phyloP scores from a whole-genome alignment of 2,888 invertebrate species.

The Hanleya hanleyi region DNA sequence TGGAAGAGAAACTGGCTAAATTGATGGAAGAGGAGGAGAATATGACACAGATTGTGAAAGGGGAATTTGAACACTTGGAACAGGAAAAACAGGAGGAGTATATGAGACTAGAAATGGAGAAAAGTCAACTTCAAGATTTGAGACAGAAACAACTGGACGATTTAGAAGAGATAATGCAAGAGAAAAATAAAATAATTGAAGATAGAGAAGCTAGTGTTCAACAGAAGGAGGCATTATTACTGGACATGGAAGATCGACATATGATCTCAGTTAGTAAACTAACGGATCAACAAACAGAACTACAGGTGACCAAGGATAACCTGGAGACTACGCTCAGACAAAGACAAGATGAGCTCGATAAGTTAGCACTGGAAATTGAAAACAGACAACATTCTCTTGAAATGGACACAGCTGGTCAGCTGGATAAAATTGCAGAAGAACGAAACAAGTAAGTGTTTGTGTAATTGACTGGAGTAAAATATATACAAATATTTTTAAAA shows the following conservation, averaged over 20 bases:
- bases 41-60: neutral
- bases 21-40: constrained; percentile 3
- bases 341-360: neutral
- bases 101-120: constrained; percentile 12
- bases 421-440: too few relatives aligned
- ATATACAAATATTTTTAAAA: too few relatives aligned
- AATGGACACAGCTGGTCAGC: too few relatives aligned
- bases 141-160: constrained; percentile 39
- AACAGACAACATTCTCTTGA: too few relatives aligned
- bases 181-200: constrained; percentile 77
- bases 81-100: constrained; percentile 45
- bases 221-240: constrained; percentile 71
- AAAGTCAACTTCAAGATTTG: neutral
- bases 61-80: constrained; percentile 54
- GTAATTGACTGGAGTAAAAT: too few relatives aligned
- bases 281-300: neutral
- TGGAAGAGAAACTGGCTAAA: neutral
- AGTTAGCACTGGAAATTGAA: neutral
- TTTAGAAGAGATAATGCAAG: constrained; percentile 59
- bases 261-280: neutral
- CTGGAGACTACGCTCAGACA: neutral
- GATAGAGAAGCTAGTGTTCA: constrained; percentile 36
- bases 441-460: too few relatives aligned
- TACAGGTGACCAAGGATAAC: neutral
- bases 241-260: constrained; percentile 1